phyloP scores from a whole-genome alignment of 2,888 invertebrate species.

The Tenthredo distinguenda region DNA sequence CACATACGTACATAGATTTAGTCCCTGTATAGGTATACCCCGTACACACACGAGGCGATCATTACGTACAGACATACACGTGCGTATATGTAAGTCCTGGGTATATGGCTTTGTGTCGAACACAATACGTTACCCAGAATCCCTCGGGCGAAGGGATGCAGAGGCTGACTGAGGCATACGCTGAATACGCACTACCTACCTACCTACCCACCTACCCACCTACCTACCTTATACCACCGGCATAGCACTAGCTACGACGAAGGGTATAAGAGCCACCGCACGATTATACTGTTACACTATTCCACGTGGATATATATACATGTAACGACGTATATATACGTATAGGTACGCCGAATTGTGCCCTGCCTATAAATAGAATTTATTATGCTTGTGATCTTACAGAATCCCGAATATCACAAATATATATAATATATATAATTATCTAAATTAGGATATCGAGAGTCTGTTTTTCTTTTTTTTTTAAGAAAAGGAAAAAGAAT shows the following conservation, averaged over 20 bases:
- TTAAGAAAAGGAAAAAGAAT: no score
- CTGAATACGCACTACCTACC: conserved; percentile 29
- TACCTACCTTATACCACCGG: neutral
- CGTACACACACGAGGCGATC: no score
- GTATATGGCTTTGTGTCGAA: conserved; percentile 39
- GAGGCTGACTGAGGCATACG: neutral
- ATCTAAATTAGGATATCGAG: no score
- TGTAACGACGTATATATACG: no score
- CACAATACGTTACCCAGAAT: conserved; percentile 17
- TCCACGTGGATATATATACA: neutral
- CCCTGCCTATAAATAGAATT: neutral
- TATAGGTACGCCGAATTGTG: conserved; percentile 5
- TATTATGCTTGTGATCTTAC: neutral
- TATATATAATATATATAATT: no score
- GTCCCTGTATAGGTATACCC: no score
- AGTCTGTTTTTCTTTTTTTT: no score
- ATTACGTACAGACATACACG: neutral
- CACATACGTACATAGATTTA: neutral
- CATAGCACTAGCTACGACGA: neutral
- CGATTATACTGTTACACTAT: conserved; percentile 8
- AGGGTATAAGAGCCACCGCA: neutral
- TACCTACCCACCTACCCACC: neutral
- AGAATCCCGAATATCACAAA: no score
- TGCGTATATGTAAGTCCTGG: neutral
- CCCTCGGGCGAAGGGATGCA: neutral